Conservation (phyloP, 2,888 invertebrate genomes). For the Kuschelorhynchus macadamiae region DNA sequence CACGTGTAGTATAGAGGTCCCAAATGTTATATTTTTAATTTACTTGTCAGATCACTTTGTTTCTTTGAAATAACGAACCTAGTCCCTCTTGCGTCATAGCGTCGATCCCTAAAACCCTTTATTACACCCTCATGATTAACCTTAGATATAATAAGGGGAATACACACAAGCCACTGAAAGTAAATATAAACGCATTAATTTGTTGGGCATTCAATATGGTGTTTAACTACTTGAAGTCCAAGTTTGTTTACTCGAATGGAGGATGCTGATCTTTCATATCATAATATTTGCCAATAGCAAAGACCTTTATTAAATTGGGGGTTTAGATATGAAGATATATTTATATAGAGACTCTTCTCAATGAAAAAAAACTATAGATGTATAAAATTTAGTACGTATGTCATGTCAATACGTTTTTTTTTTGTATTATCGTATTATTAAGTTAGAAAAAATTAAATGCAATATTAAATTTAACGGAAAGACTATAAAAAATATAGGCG, state of each 20-base stretch:
- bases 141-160: slow-evolving; percentile 32
- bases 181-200: slow-evolving; percentile 59
- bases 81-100: not conserved
- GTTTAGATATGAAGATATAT: not conserved
- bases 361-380: too few relatives aligned
- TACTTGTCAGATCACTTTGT: too few relatives aligned
- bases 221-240: slow-evolving; percentile 57
- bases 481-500: too few relatives aligned
- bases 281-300: slow-evolving; percentile 66
- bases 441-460: not conserved
- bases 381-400: not conserved
- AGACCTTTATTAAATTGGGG: slow-evolving; percentile 48
- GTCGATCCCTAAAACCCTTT: slow-evolving; percentile 2
- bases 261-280: slow-evolving; percentile 62
- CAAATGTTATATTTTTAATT: too few relatives aligned
- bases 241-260: slow-evolving; percentile 51
- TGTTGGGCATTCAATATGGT: slow-evolving; percentile 60
- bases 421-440: not conserved
- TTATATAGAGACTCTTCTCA: too few relatives aligned
- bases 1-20: too few relatives aligned
- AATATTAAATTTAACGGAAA: too few relatives aligned
- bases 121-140: slow-evolving; percentile 11
- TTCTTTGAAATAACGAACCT: too few relatives aligned
- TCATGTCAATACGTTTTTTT: not conserved
- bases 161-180: slow-evolving; percentile 47